Evolutionary conservation across 2,888 invertebrate species (phyloP).

Genomic region (Phasia obesa): DNA sequence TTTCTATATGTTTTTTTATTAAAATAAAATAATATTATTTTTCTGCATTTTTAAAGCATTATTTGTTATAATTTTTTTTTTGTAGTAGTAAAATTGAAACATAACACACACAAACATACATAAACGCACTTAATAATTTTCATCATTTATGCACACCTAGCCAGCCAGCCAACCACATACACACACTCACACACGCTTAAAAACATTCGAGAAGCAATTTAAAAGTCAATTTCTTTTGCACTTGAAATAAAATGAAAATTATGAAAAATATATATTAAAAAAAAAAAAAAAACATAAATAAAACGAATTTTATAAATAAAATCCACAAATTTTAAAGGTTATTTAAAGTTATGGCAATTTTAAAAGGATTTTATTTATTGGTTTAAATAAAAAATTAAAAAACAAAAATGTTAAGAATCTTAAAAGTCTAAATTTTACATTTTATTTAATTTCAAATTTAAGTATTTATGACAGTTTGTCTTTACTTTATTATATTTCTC

Average conservation of each 20-base stretch:
- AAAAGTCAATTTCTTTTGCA: constrained; percentile 66
- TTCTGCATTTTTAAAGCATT: too few species aligned
- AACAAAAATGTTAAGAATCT: too few species aligned
- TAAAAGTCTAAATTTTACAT: too few species aligned
- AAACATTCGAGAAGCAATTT: constrained; percentile 62
- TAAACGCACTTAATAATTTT: neutral
- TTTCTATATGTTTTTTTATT: too few species aligned
- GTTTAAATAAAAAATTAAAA: neutral
- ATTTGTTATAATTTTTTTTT: too few species aligned
- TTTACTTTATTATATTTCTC: too few species aligned
- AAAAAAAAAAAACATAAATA: constrained; percentile 22
- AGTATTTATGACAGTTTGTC: too few species aligned
- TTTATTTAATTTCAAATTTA: too few species aligned
- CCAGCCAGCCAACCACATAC: neutral
- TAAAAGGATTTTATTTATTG: neutral
- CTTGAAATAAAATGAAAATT: constrained; percentile 22
- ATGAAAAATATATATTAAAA: constrained; percentile 1
- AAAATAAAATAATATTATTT: too few species aligned
- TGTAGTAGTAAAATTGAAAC: too few species aligned
- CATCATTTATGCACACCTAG: neutral
- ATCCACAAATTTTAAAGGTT: neutral
- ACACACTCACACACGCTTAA: neutral
- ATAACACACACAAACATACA: neutral
- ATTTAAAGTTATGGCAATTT: neutral
- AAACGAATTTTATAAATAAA: constrained; percentile 13